Conservation (phyloP, 2,888 invertebrate genomes). For the Petrolisthes cinctipes region DNA sequence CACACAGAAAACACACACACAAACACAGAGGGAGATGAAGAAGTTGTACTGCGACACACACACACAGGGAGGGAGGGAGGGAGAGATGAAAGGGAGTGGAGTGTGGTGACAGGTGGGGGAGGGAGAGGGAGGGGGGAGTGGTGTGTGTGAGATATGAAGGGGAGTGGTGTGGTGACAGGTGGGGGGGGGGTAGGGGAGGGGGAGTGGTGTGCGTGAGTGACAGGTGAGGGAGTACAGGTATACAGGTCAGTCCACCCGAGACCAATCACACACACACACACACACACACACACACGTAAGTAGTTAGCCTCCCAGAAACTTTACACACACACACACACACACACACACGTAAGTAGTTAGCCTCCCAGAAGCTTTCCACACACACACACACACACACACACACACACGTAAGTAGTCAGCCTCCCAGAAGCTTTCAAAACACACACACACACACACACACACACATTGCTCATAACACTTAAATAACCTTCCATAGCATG, state of each 20-base stretch:
- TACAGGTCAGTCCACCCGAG: neutral
- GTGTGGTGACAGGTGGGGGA: neutral
- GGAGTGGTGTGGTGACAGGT: neutral
- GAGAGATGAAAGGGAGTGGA: conserved; percentile 6
- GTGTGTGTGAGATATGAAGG: neutral
- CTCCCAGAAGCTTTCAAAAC: too few relatives aligned
- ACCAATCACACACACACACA: too few relatives aligned
- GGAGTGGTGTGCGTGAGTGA: neutral
- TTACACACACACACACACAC: too few relatives aligned
- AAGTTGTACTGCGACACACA: neutral
- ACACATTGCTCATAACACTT: too few relatives aligned
- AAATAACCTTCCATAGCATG: too few relatives aligned
- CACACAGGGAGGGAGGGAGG: neutral
- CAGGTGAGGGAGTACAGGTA: neutral
- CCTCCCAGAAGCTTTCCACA: too few relatives aligned
- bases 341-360: too few relatives aligned
- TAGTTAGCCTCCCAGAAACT: too few relatives aligned
- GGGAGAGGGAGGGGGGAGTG: neutral
- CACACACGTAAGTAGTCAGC: too few relatives aligned
- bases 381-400: too few relatives aligned
- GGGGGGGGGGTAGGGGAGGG: neutral
- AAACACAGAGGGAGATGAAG: neutral
- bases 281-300: too few relatives aligned
- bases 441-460: too few relatives aligned
- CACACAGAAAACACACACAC: neutral